A percentile compares a stretch with the other conserved stretches of the same genome.
phyloP scores from a whole-genome alignment of 1,140 invertebrate genomes.

The Polypedilum pembai region DNA sequence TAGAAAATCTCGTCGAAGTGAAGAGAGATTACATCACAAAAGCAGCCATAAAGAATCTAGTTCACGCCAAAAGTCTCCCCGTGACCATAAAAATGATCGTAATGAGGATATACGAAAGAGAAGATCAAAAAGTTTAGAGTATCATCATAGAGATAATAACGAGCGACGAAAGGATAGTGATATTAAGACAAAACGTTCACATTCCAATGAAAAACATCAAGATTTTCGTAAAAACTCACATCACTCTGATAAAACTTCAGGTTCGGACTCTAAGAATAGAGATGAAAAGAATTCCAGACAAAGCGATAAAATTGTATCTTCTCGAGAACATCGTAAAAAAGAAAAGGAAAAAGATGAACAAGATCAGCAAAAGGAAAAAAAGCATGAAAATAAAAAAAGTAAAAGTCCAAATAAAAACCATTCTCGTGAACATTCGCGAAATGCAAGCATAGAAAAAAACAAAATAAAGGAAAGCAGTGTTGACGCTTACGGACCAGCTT shows the following conservation, averaged over 20 bases:
- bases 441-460: slow-evolving; percentile 33
- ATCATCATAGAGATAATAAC: not conserved
- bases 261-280: not conserved
- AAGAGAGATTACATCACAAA: not conserved
- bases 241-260: not conserved
- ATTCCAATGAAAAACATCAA: not conserved
- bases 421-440: not conserved
- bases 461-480: slow-evolving; percentile 37
- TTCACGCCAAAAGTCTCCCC: not conserved
- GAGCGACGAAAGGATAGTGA: not conserved
- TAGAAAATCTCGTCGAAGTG: no score
- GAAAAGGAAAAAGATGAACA: not conserved
- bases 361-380: not conserved
- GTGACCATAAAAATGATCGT: not conserved
- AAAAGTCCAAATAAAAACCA: not conserved
- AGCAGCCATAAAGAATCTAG: slow-evolving; percentile 7
- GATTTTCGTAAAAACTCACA: not conserved
- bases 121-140: not conserved
- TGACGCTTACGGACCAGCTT: slow-evolving; percentile 38
- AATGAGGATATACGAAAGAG: not conserved
- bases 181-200: not conserved
- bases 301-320: not conserved
- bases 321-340: not conserved
- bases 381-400: not conserved
- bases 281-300: not conserved